Conservation (phyloP, 1,140 invertebrate species). For the Prorops nasuta region DNA sequence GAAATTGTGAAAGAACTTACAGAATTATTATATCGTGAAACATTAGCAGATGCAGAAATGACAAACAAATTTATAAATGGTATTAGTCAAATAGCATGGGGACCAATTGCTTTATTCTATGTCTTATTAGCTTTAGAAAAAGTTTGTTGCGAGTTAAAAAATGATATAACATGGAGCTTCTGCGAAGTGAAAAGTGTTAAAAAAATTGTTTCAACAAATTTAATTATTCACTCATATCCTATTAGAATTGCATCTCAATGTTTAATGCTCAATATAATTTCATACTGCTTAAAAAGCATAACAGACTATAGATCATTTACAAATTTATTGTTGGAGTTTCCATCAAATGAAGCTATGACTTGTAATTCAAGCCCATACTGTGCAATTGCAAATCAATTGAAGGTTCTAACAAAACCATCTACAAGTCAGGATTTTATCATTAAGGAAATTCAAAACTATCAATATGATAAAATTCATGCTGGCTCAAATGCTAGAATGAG, state of each 20-base stretch:
- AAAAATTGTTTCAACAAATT: constrained; percentile 26
- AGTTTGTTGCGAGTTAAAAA: background rate
- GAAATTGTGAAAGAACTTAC: constrained; percentile 28
- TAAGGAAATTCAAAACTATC: constrained; percentile 10
- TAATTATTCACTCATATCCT: constrained; percentile 29
- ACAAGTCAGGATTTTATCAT: too few species aligned
- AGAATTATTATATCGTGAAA: constrained; percentile 20
- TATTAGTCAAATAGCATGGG: constrained; percentile 32
- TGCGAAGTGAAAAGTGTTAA: constrained; percentile 24
- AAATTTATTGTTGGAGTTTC: constrained; percentile 26
- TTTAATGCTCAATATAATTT: constrained; percentile 27
- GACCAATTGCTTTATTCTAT: constrained; percentile 45
- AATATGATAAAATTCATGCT: background rate
- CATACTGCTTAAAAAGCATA: constrained; percentile 10
- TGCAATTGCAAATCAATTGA: too few species aligned
- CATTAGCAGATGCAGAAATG: too few species aligned
- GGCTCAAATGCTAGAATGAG: constrained; percentile 1
- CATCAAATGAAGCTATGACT: constrained; percentile 15
- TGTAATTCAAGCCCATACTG: constrained; percentile 16
- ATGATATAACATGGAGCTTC: constrained; percentile 8
- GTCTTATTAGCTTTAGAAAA: constrained; percentile 26
- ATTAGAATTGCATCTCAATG: constrained; percentile 29
- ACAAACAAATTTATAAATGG: constrained; percentile 15
- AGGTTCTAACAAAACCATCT: too few species aligned
- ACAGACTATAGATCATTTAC: constrained; percentile 11